Evolutionary conservation across 2,888 invertebrate genomes (phyloP).

Genomic region (Yponomeuta evonymella): DNA sequence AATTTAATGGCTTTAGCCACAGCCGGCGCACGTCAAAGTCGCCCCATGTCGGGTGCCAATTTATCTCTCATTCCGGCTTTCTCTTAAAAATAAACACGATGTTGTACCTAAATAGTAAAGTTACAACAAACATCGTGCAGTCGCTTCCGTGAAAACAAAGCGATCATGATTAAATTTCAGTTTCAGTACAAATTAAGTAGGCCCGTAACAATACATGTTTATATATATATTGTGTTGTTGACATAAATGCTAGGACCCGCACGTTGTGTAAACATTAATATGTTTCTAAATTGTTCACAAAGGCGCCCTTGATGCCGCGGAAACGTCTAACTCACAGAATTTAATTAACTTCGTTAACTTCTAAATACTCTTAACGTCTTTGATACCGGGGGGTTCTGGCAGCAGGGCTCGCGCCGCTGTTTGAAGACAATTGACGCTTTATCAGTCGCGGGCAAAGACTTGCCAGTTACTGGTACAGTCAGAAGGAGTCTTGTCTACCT

Average conservation of each 20-base stretch:
- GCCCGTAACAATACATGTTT: conserved; percentile 18
- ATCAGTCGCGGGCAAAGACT: conserved; percentile 44
- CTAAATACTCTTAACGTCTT: conserved; percentile 75
- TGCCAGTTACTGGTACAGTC: not conserved
- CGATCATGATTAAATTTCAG: conserved; percentile 57
- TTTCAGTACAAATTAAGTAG: conserved; percentile 28
- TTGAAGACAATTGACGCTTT: conserved; percentile 47
- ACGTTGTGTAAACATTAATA: conserved; percentile 69
- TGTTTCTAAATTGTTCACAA: conserved; percentile 64
- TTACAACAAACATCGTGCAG: not conserved
- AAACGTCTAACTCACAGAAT: conserved; percentile 66
- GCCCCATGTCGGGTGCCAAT: conserved; percentile 41
- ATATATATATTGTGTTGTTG: conserved; percentile 35
- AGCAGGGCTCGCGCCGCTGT: conserved; percentile 52
- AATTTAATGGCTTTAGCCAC: conserved; percentile 55
- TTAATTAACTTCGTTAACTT: conserved; percentile 76
- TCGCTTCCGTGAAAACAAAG: conserved; percentile 35
- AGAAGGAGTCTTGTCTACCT: too few species aligned
- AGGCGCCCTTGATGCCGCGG: conserved; percentile 67
- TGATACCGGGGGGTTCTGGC: conserved; percentile 56
- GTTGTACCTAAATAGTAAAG: not conserved
- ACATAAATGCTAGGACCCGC: conserved; percentile 47
- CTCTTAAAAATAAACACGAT: not conserved
- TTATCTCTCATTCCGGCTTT: conserved; percentile 25
- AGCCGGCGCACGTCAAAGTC: conserved; percentile 46